A percentile compares a stretch with the other conserved stretches of the same genome.
Evolutionary conservation across 1,140 invertebrate species (phyloP).

Genomic region (Drosophila kikkawai): DNA sequence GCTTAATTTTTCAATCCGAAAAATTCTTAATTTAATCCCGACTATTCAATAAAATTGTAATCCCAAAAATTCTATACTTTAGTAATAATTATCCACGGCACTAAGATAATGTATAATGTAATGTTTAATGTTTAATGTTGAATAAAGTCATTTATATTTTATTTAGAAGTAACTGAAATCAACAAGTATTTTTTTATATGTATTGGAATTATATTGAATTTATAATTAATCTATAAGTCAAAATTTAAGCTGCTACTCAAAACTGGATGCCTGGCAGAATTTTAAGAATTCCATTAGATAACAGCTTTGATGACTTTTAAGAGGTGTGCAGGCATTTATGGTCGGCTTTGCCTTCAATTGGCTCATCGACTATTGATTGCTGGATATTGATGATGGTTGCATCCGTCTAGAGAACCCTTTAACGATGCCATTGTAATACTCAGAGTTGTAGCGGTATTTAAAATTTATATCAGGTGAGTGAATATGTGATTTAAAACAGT

Average conservation of each 20-base stretch:
- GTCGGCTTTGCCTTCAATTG: constrained; percentile 27
- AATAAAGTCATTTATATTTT: background rate
- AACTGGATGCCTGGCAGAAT: constrained; percentile 12
- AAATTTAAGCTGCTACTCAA: too few species aligned
- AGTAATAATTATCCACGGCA: too few species aligned
- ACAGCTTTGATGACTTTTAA: constrained; percentile 44
- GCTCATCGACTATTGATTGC: constrained; percentile 46
- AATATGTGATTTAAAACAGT: background rate
- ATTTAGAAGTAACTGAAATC: background rate
- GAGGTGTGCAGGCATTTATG: constrained; percentile 21
- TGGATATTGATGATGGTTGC: constrained; percentile 29
- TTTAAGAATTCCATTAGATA: constrained; percentile 52
- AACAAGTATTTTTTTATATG: background rate
- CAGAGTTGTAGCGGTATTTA: too few species aligned
- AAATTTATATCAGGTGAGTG: background rate
- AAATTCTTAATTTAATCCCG: too few species aligned
- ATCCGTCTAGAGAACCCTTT: constrained; percentile 14
- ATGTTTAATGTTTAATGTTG: too few species aligned
- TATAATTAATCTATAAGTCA: too few species aligned
- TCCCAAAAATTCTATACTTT: too few species aligned
- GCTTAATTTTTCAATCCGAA: too few species aligned
- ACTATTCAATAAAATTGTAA: too few species aligned
- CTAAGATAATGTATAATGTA: too few species aligned
- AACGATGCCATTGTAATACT: constrained; percentile 19
- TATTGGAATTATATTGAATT: background rate